These are phyloP conservation scores for Cataglyphis albicans DNA, from an alignment of 2,888 invertebrate species.

Conservation along the genomic window DNA sequence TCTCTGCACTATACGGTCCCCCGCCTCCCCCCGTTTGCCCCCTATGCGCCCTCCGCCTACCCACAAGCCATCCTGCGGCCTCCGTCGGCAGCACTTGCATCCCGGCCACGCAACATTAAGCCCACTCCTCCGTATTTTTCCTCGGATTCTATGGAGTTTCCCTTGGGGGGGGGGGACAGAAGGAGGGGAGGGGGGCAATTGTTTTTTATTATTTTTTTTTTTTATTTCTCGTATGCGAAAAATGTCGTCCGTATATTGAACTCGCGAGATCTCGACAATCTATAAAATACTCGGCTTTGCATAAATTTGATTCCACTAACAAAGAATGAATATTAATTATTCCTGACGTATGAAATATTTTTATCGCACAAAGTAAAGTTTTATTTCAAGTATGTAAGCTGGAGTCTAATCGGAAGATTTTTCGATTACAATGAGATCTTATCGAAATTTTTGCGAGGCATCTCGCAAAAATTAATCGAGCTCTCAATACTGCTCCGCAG, in stretches of 20 bases:
- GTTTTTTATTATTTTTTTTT: constrained; percentile 36
- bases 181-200: constrained; percentile 43
- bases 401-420: not conserved
- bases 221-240: constrained; percentile 59
- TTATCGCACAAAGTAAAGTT: not conserved
- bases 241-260: constrained; percentile 31
- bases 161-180: not conserved
- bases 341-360: constrained; percentile 12
- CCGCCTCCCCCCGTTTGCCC: constrained; percentile 32
- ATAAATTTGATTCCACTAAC: not conserved
- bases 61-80: constrained; percentile 59
- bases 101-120: constrained; percentile 83
- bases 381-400: not conserved
- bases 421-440: not conserved
- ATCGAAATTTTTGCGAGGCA: not conserved
- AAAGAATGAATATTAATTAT: not conserved
- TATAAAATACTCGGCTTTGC: not conserved
- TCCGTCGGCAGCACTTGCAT: constrained; percentile 76
- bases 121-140: constrained; percentile 80
- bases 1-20: constrained; percentile 54
- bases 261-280: constrained; percentile 21
- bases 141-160: constrained; percentile 71
- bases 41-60: constrained; percentile 57
- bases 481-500: not conserved
- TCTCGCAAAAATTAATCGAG: too few species aligned